Percentiles rank a stretch among this genome's conserved stretches.
Evolutionary conservation across 2,797 vertebrate genomes (phyloP).

Genomic region (Cyclura pinguis): DNA sequence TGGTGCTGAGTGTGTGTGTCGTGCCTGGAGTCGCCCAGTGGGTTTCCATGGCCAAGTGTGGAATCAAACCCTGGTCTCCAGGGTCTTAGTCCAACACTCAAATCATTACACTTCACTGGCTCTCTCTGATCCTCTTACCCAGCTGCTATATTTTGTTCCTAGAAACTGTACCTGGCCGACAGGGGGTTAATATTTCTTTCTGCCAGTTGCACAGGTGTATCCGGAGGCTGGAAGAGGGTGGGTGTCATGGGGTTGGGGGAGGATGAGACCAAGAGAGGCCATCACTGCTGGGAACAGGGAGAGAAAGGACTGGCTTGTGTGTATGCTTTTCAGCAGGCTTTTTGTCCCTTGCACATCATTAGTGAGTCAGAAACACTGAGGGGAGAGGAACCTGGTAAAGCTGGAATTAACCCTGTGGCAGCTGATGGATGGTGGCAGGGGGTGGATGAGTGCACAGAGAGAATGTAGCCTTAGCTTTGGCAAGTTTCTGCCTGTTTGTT

Average conservation of each 20-base stretch:
- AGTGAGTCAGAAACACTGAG: conserved; percentile 35
- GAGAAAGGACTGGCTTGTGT: conserved; percentile 1
- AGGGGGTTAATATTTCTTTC: conserved; percentile 13
- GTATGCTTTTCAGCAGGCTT: conserved; percentile 28
- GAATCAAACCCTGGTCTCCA: too few species aligned
- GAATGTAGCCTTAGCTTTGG: neutral
- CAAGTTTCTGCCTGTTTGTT: conserved; percentile 14
- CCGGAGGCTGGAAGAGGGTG: conserved; percentile 49
- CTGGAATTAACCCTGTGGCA: conserved; percentile 63
- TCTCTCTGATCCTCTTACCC: neutral
- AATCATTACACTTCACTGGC: too few species aligned
- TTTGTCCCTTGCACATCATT: conserved; percentile 45
- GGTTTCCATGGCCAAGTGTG: too few species aligned
- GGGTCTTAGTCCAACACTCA: too few species aligned
- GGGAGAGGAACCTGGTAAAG: conserved; percentile 56
- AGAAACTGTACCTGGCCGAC: neutral
- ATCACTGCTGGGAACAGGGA: conserved; percentile 30
- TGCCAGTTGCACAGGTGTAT: conserved; percentile 29
- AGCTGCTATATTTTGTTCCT: neutral
- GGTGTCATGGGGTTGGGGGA: conserved; percentile 20
- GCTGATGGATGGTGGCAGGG: conserved; percentile 61
- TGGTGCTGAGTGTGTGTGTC: too few species aligned
- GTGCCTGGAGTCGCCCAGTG: too few species aligned
- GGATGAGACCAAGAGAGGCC: conserved; percentile 14
- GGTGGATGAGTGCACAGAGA: neutral